Evolutionary conservation across 2,113 vertebrate species (phyloP).

Genomic region (Gasterosteus aculeatus): DNA sequence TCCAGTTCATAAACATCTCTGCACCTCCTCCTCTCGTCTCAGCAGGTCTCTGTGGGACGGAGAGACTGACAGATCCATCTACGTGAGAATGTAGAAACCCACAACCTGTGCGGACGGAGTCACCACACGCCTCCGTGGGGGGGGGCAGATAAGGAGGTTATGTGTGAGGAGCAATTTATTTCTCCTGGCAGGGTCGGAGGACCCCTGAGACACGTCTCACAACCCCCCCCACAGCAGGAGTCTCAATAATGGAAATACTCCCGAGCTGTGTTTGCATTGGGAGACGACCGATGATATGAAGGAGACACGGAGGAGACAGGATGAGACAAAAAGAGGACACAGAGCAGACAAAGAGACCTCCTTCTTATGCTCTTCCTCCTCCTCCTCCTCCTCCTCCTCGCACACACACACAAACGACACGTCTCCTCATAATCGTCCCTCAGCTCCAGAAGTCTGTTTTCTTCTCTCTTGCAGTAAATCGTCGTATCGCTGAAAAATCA

Average conservation of each 20-base stretch:
- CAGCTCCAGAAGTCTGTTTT: conserved; percentile 43
- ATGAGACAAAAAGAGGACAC: too few species aligned
- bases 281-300: background rate
- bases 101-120: conserved; percentile 47
- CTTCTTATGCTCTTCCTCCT: background rate
- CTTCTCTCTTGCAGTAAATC: conserved; percentile 52
- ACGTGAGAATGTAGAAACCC: conserved; percentile 64
- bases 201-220: conserved; percentile 45
- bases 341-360: background rate
- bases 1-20: background rate
- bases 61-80: conserved; percentile 61
- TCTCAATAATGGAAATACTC: conserved; percentile 54
- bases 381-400: background rate
- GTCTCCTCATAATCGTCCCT: conserved; percentile 56
- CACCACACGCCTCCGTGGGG: conserved; percentile 43
- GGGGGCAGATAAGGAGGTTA: conserved; percentile 54
- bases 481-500: conserved; percentile 51
- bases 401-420: conserved; percentile 32
- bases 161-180: conserved; percentile 69
- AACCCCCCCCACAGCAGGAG: conserved; percentile 44
- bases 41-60: conserved; percentile 52
- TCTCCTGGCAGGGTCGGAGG: conserved; percentile 59
- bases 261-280: conserved; percentile 46
- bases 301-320: conserved; percentile 27
- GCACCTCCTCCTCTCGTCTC: conserved; percentile 38